Evolutionary conservation across 2,888 invertebrate species (phyloP).

Genomic region (Pyrochroa serraticornis): DNA sequence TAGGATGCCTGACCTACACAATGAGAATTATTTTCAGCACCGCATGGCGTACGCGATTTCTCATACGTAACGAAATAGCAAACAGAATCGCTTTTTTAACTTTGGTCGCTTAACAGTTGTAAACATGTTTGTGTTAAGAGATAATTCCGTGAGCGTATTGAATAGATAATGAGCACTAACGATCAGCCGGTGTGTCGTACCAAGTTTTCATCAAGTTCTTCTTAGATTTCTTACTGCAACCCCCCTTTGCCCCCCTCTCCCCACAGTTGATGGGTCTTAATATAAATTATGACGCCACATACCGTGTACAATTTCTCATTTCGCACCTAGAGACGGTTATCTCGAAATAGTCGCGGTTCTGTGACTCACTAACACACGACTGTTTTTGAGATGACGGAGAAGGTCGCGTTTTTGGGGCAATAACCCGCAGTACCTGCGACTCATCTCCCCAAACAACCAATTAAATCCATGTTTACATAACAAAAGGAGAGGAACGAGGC

Average conservation of each 20-base stretch:
- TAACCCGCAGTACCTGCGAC: constrained; percentile 9
- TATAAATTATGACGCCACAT: constrained; percentile 5
- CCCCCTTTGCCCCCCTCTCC: too few relatives aligned
- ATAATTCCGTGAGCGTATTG: constrained; percentile 11
- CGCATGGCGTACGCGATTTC: constrained; percentile 9
- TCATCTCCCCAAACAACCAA: constrained; percentile 3
- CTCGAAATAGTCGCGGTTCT: constrained; percentile 13
- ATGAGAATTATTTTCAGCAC: constrained; percentile 27
- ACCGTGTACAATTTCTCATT: neutral
- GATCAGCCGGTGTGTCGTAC: constrained; percentile 1
- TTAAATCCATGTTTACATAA: neutral
- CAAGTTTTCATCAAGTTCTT: too few relatives aligned
- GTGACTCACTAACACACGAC: constrained; percentile 10
- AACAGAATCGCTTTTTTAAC: constrained; percentile 5
- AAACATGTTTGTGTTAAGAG: constrained; percentile 19
- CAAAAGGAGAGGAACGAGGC: neutral
- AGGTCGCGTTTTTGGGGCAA: constrained; percentile 23
- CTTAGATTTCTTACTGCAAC: too few relatives aligned
- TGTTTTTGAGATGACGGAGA: constrained; percentile 3
- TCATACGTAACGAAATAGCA: constrained; percentile 20
- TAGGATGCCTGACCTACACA: constrained; percentile 29
- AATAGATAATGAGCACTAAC: constrained; percentile 15
- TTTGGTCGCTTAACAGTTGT: constrained; percentile 18
- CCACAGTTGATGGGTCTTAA: too few relatives aligned
- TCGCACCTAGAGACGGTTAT: constrained; percentile 11